These are phyloP conservation scores for Spodoptera picta DNA, from an alignment of 2,888 invertebrate genomes.

Conservation along the genomic window DNA sequence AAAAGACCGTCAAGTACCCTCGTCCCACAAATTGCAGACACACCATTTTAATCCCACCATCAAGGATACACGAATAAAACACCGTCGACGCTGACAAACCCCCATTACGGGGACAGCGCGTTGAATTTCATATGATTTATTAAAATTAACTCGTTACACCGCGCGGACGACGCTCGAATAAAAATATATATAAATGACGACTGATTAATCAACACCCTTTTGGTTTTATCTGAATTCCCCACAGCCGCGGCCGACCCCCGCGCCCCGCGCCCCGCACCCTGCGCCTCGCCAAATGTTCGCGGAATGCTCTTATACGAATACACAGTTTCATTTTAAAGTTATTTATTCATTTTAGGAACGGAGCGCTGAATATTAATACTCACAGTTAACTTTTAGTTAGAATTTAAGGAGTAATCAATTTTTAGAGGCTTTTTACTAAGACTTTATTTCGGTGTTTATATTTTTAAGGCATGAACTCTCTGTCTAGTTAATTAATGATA, in stretches of 20 bases:
- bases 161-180: constrained; percentile 32
- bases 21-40: constrained; percentile 35
- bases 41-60: constrained; percentile 34
- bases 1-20: constrained; percentile 17
- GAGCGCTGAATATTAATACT: constrained; percentile 43
- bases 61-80: constrained; percentile 48
- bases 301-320: constrained; percentile 39
- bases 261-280: neutral
- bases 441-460: neutral
- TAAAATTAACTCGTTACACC: constrained; percentile 51
- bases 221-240: constrained; percentile 42
- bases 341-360: constrained; percentile 43
- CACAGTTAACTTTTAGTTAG: constrained; percentile 34
- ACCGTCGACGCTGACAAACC: constrained; percentile 30
- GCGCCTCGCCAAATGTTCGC: constrained; percentile 30
- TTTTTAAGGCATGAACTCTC: neutral
- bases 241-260: constrained; percentile 21
- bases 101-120: constrained; percentile 31
- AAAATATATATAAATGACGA: constrained; percentile 51
- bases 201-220: constrained; percentile 56
- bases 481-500: constrained; percentile 4
- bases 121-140: constrained; percentile 57
- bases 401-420: constrained; percentile 27
- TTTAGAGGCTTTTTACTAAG: constrained; percentile 26
- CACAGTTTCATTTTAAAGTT: constrained; percentile 47